A percentile compares a stretch with the other conserved stretches of the same genome.
phyloP scores from a whole-genome alignment of 2,113 vertebrate species.

The Patagioenas fasciata region DNA sequence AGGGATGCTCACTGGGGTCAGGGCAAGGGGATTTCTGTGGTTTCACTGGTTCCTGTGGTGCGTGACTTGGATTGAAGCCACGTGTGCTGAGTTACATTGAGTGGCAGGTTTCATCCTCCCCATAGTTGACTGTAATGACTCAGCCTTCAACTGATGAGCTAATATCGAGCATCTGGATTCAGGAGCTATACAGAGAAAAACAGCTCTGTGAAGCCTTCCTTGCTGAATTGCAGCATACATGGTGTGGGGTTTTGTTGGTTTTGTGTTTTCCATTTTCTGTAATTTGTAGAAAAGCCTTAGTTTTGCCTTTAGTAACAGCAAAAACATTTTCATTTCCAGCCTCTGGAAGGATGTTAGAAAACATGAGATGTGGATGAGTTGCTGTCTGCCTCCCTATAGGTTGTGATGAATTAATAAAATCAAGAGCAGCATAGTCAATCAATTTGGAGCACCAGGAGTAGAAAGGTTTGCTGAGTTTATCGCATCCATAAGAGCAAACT shows the following conservation, averaged over 20 bases:
- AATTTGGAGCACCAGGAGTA: not conserved
- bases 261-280: not conserved
- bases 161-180: not conserved
- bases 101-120: not conserved
- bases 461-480: not conserved
- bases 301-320: not conserved
- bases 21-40: not conserved
- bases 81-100: rapidly evolving
- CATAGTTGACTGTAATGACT: not conserved
- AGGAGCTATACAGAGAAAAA: not conserved
- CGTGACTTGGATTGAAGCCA: rapidly evolving
- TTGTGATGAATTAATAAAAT: not conserved
- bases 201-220: not conserved
- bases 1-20: rapidly evolving
- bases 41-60: not conserved
- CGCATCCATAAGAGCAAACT: rapidly evolving
- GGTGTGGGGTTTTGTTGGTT: rapidly evolving
- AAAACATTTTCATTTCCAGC: not conserved
- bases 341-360: not conserved
- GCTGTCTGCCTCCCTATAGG: not conserved
- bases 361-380: not conserved
- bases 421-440: not conserved
- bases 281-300: not conserved
- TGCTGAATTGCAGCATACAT: not conserved
- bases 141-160: not conserved